Percentiles rank a stretch among this genome's conserved stretches.
phyloP scores from a whole-genome alignment of 1,140 invertebrate genomes.

The Nautilus pompilius region DNA sequence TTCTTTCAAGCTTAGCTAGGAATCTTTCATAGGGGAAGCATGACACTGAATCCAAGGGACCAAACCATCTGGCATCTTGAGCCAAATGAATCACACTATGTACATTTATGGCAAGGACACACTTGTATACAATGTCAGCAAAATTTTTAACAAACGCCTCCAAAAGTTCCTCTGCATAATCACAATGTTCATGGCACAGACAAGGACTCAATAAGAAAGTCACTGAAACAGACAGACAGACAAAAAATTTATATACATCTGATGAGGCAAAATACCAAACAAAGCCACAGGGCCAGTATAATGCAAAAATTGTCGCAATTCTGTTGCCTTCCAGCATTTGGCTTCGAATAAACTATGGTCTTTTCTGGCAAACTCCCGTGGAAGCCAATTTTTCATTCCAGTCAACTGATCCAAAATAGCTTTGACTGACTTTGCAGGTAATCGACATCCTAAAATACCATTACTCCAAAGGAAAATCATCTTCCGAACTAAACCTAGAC shows the following conservation, averaged over 20 bases:
- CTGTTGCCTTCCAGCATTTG: slow-evolving; percentile 56
- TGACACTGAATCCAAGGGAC: slow-evolving; percentile 50
- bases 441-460: too few relatives aligned
- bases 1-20: slow-evolving; percentile 49
- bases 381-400: slow-evolving; percentile 15
- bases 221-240: slow-evolving; percentile 44
- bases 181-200: slow-evolving; percentile 10
- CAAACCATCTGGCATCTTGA: slow-evolving; percentile 51
- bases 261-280: slow-evolving; percentile 32
- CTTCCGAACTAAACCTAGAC: slow-evolving; percentile 50
- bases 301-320: slow-evolving; percentile 56
- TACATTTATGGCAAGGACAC: slow-evolving; percentile 49
- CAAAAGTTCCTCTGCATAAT: slow-evolving; percentile 39
- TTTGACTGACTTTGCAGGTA: slow-evolving; percentile 2
- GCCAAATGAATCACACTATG: slow-evolving; percentile 52
- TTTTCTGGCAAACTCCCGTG: slow-evolving; percentile 53
- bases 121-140: slow-evolving; percentile 32
- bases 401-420: slow-evolving; percentile 17
- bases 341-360: slow-evolving; percentile 46
- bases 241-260: slow-evolving; percentile 54
- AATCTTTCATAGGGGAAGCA: slow-evolving; percentile 58
- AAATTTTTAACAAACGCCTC: slow-evolving; percentile 38
- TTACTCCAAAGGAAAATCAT: slow-evolving; percentile 38
- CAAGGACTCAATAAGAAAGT: slow-evolving; percentile 31
- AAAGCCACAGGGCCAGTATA: slow-evolving; percentile 54